Evolutionary conservation across 2,113 vertebrate genomes (phyloP).

Genomic region (Panthera leo): DNA sequence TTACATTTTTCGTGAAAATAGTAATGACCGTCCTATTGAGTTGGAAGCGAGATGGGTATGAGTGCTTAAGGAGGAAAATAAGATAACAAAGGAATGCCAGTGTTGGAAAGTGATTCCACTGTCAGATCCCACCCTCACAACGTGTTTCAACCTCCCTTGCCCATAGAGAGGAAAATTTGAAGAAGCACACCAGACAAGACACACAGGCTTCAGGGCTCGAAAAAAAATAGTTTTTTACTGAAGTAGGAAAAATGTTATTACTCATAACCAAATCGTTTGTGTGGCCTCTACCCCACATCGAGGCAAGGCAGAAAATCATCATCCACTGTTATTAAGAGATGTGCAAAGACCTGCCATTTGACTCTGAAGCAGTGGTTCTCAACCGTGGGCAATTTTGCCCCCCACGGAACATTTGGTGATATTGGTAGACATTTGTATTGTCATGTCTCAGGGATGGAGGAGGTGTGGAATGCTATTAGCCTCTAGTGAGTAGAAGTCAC

Average conservation of each 20-base stretch:
- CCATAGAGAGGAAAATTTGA: not conserved
- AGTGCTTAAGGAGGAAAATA: not conserved
- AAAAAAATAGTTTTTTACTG: not conserved
- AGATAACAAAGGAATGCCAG: not conserved
- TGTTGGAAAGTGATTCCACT: not conserved
- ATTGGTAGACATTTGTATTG: not conserved
- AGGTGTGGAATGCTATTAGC: not conserved
- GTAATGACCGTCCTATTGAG: not conserved
- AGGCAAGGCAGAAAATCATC: not conserved
- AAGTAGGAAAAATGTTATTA: not conserved
- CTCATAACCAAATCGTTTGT: not conserved
- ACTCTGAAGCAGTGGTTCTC: not conserved
- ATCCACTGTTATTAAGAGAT: not conserved
- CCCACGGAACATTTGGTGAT: not conserved
- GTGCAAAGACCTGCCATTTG: not conserved
- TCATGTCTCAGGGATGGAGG: not conserved
- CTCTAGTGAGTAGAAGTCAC: not conserved
- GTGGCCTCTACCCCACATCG: too few relatives aligned
- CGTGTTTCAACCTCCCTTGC: not conserved
- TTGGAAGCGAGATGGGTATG: not conserved
- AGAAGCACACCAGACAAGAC: not conserved
- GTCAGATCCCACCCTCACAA: too few relatives aligned
- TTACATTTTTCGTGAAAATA: constrained; percentile 1
- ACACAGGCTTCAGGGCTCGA: not conserved
- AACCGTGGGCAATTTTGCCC: too few relatives aligned